Percentiles rank a stretch among this genome's conserved stretches.
phyloP scores from a whole-genome alignment of 2,797 vertebrate species.

The Enteromius unitaeniatus region DNA sequence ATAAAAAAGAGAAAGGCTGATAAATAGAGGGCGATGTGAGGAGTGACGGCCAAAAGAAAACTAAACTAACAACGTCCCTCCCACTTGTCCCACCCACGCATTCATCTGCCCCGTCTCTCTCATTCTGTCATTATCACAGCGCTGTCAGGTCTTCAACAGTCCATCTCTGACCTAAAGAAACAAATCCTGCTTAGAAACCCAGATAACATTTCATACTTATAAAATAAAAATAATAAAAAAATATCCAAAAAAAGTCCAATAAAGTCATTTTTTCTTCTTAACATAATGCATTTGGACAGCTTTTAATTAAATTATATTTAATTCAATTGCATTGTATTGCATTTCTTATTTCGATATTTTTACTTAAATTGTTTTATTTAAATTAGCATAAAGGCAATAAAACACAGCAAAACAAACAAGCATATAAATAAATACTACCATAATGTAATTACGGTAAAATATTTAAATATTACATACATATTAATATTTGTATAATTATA shows the following conservation, averaged over 20 bases:
- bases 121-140: neutral
- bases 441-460: neutral
- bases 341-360: neutral
- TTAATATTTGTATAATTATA: neutral
- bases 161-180: neutral
- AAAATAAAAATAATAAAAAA: neutral
- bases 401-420: neutral
- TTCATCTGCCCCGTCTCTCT: neutral
- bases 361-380: neutral
- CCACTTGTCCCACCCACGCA: constrained; percentile 7
- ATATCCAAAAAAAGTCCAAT: no score
- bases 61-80: constrained; percentile 49
- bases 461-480: neutral
- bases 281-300: neutral
- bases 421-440: neutral
- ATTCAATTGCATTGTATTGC: no score
- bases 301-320: no score
- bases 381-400: neutral
- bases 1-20: constrained; percentile 33
- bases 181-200: neutral
- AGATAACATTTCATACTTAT: neutral
- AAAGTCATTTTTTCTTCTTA: neutral
- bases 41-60: constrained; percentile 39
- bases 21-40: constrained; percentile 36
- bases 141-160: neutral